A percentile compares a stretch with the other conserved stretches of the same genome.
Conservation (phyloP, 2,888 invertebrate species). For the Drosophila pegasa region DNA sequence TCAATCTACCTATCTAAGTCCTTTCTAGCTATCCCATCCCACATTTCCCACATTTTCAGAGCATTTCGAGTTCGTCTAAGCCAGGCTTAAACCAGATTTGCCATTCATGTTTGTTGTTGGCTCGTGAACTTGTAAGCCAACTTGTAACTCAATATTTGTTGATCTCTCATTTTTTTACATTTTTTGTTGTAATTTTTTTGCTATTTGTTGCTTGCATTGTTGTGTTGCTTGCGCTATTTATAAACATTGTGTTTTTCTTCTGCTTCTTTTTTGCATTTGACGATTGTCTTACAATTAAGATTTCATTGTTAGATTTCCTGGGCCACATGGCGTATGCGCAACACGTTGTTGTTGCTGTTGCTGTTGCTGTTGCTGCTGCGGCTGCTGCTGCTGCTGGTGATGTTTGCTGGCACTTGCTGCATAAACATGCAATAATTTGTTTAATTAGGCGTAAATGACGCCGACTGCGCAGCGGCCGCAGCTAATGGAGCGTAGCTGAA, state of each 20-base stretch:
- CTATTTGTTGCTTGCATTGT: slow-evolving; percentile 52
- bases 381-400: slow-evolving; percentile 29
- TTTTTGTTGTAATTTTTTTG: slow-evolving; percentile 22
- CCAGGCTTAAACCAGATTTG: background rate
- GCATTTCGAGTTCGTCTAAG: slow-evolving; percentile 29
- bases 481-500: slow-evolving; percentile 76
- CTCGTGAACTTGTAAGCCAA: slow-evolving; percentile 73
- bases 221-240: slow-evolving; percentile 62
- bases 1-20: too few species aligned
- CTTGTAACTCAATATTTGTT: slow-evolving; percentile 64
- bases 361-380: slow-evolving; percentile 32
- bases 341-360: slow-evolving; percentile 28
- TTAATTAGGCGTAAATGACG: slow-evolving; percentile 80
- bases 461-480: slow-evolving; percentile 54
- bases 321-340: slow-evolving; percentile 68
- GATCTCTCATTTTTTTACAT: slow-evolving; percentile 23
- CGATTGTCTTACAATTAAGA: slow-evolving; percentile 75
- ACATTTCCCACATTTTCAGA: slow-evolving; percentile 16
- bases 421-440: slow-evolving; percentile 76
- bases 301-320: slow-evolving; percentile 74
- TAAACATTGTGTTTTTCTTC: slow-evolving; percentile 49
- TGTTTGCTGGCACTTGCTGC: slow-evolving; percentile 54
- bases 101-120: slow-evolving; percentile 48
- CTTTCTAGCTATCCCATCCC: background rate
- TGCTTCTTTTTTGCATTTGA: slow-evolving; percentile 28